Percentiles rank a stretch among this genome's conserved stretches.
phyloP scores from a whole-genome alignment of 92 coral and sea anemone species.

The Paragorgia papillata region DNA sequence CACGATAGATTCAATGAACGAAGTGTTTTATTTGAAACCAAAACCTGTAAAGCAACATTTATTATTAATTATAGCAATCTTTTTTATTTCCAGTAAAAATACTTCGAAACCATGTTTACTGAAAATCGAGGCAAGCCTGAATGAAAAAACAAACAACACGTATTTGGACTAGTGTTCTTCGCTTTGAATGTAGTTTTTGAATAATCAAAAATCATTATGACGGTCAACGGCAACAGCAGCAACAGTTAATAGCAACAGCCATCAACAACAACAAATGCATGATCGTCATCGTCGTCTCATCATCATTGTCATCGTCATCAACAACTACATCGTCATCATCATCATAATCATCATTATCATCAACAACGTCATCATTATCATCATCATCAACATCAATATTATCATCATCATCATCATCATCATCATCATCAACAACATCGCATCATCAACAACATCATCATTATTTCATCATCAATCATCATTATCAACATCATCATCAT shows the following conservation, averaged over 20 bases:
- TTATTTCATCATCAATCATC: neutral
- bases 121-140: no score
- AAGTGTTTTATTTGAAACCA: slow-evolving; percentile 75
- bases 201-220: neutral
- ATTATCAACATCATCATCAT: no score
- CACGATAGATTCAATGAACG: slow-evolving; percentile 91
- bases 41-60: slow-evolving; percentile 57
- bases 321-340: no score
- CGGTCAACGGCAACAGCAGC: neutral
- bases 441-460: neutral
- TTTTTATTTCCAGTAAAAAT: no score
- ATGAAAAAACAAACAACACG: no score
- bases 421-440: neutral
- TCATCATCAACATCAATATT: neutral
- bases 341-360: no score
- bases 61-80: neutral
- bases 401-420: neutral
- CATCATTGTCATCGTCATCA: neutral
- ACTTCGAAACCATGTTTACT: no score
- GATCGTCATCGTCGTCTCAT: no score
- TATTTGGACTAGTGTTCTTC: no score
- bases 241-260: neutral
- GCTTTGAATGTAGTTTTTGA: no score
- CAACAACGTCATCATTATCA: neutral
- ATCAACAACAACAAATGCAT: neutral